A percentile compares a stretch with the other conserved stretches of the same genome.
Evolutionary conservation across 2,113 vertebrate genomes (phyloP).

Genomic region (Kryptolebias marmoratus): DNA sequence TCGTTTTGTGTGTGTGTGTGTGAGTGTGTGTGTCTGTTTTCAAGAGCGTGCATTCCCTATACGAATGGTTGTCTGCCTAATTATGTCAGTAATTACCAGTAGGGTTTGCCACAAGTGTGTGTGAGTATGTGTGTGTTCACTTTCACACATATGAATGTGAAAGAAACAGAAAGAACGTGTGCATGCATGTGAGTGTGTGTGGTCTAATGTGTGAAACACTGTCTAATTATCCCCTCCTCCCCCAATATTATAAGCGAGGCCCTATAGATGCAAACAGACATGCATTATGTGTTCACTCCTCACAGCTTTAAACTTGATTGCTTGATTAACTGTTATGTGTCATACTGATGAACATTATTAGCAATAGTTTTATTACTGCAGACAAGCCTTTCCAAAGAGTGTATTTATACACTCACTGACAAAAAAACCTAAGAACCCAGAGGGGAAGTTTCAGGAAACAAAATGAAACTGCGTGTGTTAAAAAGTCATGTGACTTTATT

Average conservation of each 20-base stretch:
- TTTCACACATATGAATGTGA: slow-evolving; percentile 34
- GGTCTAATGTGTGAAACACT: slow-evolving; percentile 42
- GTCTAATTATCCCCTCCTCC: slow-evolving; percentile 60
- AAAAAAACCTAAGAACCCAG: no score
- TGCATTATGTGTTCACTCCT: slow-evolving; percentile 11
- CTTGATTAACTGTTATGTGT: slow-evolving; percentile 5
- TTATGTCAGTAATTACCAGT: slow-evolving; percentile 78
- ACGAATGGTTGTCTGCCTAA: slow-evolving; percentile 74
- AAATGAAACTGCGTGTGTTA: no score
- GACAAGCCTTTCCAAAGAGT: neutral
- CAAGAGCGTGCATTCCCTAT: slow-evolving; percentile 64
- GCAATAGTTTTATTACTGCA: neutral
- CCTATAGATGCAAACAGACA: slow-evolving; percentile 48
- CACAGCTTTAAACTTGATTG: slow-evolving; percentile 26
- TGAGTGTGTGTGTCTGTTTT: slow-evolving; percentile 37
- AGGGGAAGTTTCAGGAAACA: no score
- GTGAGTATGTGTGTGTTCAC: slow-evolving; percentile 3
- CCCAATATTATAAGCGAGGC: slow-evolving; percentile 49
- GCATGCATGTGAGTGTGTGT: slow-evolving; percentile 11
- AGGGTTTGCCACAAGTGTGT: slow-evolving; percentile 59
- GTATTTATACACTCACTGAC: neutral
- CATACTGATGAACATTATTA: slow-evolving; percentile 3
- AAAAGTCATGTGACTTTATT: no score
- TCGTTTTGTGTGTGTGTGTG: slow-evolving; percentile 50
- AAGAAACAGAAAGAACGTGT: slow-evolving; percentile 21